Conservation (phyloP, 2,113 vertebrate genomes). For the Empidonax traillii region DNA sequence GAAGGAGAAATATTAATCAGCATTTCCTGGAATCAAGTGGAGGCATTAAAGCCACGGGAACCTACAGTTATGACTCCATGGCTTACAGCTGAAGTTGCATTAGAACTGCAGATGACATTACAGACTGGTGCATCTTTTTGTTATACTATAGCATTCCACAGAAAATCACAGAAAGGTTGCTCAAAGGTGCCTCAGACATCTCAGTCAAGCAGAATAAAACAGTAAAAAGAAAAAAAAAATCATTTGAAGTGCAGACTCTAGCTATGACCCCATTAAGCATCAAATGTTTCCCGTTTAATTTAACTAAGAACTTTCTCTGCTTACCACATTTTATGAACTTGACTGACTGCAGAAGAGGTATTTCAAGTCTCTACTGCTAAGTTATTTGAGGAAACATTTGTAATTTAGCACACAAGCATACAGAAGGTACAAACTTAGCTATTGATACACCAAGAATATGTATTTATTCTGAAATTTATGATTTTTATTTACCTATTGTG, state of each 20-base stretch:
- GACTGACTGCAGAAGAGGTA: not conserved
- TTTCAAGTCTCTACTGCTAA: not conserved
- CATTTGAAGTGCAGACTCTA: not conserved
- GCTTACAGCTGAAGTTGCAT: not conserved
- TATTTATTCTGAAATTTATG: not conserved
- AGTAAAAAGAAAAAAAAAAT: not conserved
- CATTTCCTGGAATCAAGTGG: not conserved
- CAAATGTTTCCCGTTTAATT: not conserved
- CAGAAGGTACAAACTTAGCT: not conserved
- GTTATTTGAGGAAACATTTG: not conserved
- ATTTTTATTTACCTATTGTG: not conserved
- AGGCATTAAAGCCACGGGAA: not conserved
- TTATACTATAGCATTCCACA: not conserved
- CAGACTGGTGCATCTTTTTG: not conserved
- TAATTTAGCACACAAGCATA: not conserved
- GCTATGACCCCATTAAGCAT: not conserved
- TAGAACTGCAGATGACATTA: not conserved
- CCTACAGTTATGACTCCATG: fast-evolving
- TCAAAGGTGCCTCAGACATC: not conserved
- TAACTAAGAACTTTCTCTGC: not conserved
- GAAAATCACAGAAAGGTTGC: not conserved
- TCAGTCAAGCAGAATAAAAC: not conserved
- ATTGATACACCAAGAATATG: not conserved
- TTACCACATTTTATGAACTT: not conserved
- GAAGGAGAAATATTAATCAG: not conserved